Evolutionary conservation across 2,113 vertebrate genomes (phyloP).

Genomic region (Spilogale gracilis): DNA sequence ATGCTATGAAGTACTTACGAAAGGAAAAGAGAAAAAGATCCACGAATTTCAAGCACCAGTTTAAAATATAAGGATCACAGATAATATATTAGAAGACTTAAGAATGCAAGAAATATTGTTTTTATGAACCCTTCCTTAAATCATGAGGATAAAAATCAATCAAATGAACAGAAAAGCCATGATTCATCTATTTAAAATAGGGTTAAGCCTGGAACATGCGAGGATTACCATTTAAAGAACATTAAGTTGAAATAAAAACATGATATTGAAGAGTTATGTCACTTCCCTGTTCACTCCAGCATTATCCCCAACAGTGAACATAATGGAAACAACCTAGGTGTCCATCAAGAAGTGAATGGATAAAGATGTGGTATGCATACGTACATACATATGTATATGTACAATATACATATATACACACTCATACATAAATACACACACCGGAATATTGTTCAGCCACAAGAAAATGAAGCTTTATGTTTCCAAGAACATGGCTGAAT

Average conservation of each 20-base stretch:
- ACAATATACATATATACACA: background rate
- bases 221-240: background rate
- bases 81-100: background rate
- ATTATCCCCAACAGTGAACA: background rate
- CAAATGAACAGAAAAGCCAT: background rate
- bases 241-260: background rate
- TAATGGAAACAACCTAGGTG: background rate
- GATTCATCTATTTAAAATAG: background rate
- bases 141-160: background rate
- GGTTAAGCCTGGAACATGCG: background rate
- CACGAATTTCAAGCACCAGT: background rate
- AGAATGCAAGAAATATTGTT: background rate
- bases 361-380: background rate
- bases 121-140: background rate
- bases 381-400: background rate
- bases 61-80: background rate
- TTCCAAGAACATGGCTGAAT: background rate
- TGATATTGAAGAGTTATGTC: background rate
- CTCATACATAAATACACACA: background rate
- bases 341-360: background rate
- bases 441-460: background rate
- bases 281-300: background rate
- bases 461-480: background rate
- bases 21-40: background rate
- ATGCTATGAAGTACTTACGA: constrained; percentile 8